phyloP scores from a whole-genome alignment of 2,797 vertebrate species.

The Notamacropus eugenii region DNA sequence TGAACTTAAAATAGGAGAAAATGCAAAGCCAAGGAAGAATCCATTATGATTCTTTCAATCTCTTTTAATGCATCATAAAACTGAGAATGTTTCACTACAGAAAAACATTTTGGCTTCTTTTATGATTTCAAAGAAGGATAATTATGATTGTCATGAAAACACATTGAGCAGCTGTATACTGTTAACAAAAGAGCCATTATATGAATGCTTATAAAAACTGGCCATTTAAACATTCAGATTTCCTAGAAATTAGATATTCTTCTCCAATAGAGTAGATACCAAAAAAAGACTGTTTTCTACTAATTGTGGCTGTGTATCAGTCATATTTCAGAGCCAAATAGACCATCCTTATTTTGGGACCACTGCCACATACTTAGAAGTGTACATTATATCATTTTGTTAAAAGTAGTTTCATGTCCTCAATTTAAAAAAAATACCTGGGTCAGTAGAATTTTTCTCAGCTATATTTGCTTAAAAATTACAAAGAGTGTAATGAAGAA shows the following conservation, averaged over 20 bases:
- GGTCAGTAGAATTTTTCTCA: slow-evolving; percentile 64
- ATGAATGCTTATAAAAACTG: slow-evolving; percentile 65
- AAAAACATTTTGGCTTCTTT: slow-evolving; percentile 82
- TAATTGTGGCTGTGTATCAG: slow-evolving; percentile 70
- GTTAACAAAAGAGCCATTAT: slow-evolving; percentile 83
- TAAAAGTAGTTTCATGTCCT: slow-evolving; percentile 55
- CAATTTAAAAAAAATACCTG: slow-evolving; percentile 15
- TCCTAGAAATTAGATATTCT: slow-evolving; percentile 82
- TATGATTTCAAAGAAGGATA: slow-evolving; percentile 80
- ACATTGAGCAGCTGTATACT: slow-evolving; percentile 80
- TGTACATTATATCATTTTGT: slow-evolving; percentile 9
- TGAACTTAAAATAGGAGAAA: slow-evolving; percentile 77
- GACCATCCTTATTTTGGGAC: slow-evolving; percentile 72
- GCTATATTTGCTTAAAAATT: slow-evolving; percentile 56
- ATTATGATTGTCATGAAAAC: slow-evolving; percentile 85
- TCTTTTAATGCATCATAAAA: slow-evolving; percentile 80
- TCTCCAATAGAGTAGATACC: slow-evolving; percentile 74
- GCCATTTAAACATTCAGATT: slow-evolving; percentile 73
- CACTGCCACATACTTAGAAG: slow-evolving; percentile 45
- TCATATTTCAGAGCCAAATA: slow-evolving; percentile 72
- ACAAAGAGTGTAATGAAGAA: slow-evolving; percentile 59
- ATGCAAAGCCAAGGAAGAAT: slow-evolving; percentile 73
- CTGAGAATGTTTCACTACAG: slow-evolving; percentile 79
- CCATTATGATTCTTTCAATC: slow-evolving; percentile 64
- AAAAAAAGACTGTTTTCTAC: slow-evolving; percentile 72